Percentiles rank a stretch among this genome's conserved stretches.
Conservation (phyloP, 1,140 invertebrate species). For the Drosophila pruinosa region DNA sequence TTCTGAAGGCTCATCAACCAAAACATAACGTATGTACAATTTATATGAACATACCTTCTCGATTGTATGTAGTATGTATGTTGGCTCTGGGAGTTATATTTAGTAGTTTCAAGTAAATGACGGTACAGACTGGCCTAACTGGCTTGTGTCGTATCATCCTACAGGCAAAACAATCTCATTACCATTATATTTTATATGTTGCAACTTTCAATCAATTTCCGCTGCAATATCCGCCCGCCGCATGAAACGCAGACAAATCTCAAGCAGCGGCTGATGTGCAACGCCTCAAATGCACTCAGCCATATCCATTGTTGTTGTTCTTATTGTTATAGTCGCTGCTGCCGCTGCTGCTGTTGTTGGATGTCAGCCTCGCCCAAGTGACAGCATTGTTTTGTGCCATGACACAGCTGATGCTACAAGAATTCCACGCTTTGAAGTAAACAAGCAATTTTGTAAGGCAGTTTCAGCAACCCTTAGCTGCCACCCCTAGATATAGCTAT, state of each 20-base stretch:
- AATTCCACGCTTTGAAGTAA: constrained; percentile 78
- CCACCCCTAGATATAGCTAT: not conserved
- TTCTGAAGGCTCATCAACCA: no score
- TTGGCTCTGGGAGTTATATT: no score
- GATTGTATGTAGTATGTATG: no score
- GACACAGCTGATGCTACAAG: constrained; percentile 75
- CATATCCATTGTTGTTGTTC: constrained; percentile 5
- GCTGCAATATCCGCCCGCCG: constrained; percentile 66
- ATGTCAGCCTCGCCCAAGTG: constrained; percentile 59
- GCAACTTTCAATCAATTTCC: constrained; percentile 80
- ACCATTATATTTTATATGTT: constrained; percentile 69
- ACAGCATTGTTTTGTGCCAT: constrained; percentile 73
- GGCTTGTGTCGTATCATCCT: constrained; percentile 37
- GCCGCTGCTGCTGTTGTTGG: constrained; percentile 30
- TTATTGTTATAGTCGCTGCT: constrained; percentile 10
- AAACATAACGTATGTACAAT: no score
- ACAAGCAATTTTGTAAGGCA: constrained; percentile 75
- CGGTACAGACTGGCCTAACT: not conserved
- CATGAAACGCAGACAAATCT: constrained; percentile 50
- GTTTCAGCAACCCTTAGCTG: constrained; percentile 14
- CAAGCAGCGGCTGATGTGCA: constrained; percentile 43
- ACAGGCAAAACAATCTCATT: constrained; percentile 70
- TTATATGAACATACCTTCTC: no score
- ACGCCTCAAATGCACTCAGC: constrained; percentile 28
- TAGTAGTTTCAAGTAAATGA: constrained; percentile 11